A percentile compares a stretch with the other conserved stretches of the same genome.
Evolutionary conservation across 1,140 invertebrate genomes (phyloP).

Genomic region (Artemia franciscana): DNA sequence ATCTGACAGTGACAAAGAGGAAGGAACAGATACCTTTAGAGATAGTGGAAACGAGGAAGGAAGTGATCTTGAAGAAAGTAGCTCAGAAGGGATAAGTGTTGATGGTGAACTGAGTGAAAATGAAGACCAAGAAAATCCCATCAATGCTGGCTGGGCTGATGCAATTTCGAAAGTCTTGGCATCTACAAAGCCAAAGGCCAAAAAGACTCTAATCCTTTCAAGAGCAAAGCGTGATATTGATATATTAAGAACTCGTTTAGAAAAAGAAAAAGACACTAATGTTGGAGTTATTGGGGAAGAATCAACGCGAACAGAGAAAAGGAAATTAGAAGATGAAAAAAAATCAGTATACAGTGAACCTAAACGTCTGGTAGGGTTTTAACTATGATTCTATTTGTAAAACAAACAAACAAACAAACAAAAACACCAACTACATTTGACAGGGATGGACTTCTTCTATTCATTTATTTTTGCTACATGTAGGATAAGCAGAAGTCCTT

Average conservation of each 20-base stretch:
- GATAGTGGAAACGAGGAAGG: neutral
- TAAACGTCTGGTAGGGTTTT: slow-evolving; percentile 9
- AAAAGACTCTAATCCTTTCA: slow-evolving; percentile 39
- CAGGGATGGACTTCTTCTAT: no score
- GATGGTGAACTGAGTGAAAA: neutral
- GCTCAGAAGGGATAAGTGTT: neutral
- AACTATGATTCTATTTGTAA: no score
- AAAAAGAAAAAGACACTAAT: slow-evolving; percentile 11
- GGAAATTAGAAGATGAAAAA: slow-evolving; percentile 18
- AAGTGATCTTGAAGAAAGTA: neutral
- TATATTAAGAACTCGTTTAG: slow-evolving; percentile 5
- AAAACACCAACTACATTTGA: no score
- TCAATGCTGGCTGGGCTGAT: slow-evolving; percentile 26
- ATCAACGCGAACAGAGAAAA: slow-evolving; percentile 18
- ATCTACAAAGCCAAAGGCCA: slow-evolving; percentile 43
- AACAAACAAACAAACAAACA: no score
- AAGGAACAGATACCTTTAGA: neutral
- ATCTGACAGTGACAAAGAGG: neutral
- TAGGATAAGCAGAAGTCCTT: no score
- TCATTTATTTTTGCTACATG: no score
- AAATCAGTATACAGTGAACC: slow-evolving; percentile 10
- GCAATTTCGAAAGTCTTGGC: slow-evolving; percentile 35
- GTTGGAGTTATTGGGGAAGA: slow-evolving; percentile 11
- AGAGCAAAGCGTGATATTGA: slow-evolving; percentile 23
- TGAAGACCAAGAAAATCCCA: slow-evolving; percentile 8